Evolutionary conservation across 2,113 vertebrate genomes (phyloP).

Genomic region (Tachysurus vachellii): DNA sequence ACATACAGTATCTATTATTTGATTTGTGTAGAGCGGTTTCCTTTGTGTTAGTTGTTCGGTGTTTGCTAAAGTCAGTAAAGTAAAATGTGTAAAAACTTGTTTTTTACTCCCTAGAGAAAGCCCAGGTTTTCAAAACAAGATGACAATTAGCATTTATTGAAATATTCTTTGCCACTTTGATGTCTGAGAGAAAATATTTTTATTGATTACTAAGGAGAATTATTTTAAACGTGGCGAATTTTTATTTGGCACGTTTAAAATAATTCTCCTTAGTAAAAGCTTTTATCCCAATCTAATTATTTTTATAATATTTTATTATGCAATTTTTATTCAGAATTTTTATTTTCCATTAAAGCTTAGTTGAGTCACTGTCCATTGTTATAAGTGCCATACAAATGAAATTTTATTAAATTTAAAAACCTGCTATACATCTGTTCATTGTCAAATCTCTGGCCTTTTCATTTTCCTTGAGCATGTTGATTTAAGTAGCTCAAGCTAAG

Average conservation of each 20-base stretch:
- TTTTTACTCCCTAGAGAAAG: not conserved
- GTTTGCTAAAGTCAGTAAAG: not conserved
- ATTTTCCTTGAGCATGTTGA: not conserved
- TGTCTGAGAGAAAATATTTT: not conserved
- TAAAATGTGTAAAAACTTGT: too few species aligned
- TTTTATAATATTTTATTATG: too few species aligned
- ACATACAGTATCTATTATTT: not conserved
- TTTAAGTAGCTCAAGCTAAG: conserved; percentile 15
- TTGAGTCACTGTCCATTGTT: too few species aligned
- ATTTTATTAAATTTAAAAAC: not conserved
- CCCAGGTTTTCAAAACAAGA: not conserved
- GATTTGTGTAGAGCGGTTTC: not conserved
- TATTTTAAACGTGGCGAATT: not conserved
- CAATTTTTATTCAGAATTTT: too few species aligned
- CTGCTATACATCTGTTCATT: not conserved
- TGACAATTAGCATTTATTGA: not conserved
- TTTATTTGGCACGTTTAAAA: too few species aligned
- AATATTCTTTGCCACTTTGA: not conserved
- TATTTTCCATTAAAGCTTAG: too few species aligned
- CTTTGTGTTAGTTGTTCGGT: not conserved
- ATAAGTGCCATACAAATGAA: too few species aligned
- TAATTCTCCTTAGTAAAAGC: too few species aligned
- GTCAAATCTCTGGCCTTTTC: not conserved
- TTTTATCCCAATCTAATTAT: too few species aligned
- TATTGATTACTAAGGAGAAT: not conserved